Base-by-base conservation (phyloP, 1,140 invertebrate genomes). In the Alviniconcha marisindica region DNA sequence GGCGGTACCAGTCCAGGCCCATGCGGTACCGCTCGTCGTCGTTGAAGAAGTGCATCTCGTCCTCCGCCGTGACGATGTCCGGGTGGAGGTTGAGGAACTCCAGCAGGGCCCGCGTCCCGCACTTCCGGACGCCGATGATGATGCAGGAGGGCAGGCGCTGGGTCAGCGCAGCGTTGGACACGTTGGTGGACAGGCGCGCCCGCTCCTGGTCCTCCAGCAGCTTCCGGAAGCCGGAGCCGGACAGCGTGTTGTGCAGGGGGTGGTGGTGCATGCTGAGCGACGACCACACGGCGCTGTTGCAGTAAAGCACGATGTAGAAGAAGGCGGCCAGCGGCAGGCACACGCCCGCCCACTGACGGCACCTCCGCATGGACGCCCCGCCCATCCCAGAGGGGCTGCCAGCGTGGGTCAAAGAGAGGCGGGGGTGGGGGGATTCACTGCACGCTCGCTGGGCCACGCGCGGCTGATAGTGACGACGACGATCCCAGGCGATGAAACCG, bases 11-110 rank as follows among this genome's bases (percentile, higher is more conserved):
- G 24, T 94, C 93, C 10, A 94, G 87, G 12, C 94, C 94, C 10
- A 88, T 74, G 12, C 83, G 83, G 83, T 93, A 94, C 73, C 92
- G 92, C 14, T 86, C 85, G 77, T 94, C 88, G 84, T 92, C 89
- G 86, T 94, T 93, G 86, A 94, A 94, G 87, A 93, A 94, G 84
- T 94, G 94, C 54, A 93, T 96, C 83, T 93, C 92, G 14, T 89
- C 85, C n/a, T 88, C 83, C 0, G 92, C 92, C 10, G 88, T 86
- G 44, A 87, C 81, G 42, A 94, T 90, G 31, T 89, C 77, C n/a
- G 93, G 92, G 86, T 94, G 93, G 38, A 94, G 85, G 42, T 90
- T 87, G 4, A 94, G 82, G 48, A 93, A 93, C 81, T 94, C 91
- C 15, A 94, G 87, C 44, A 94, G 86, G 15, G 94, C 94, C 38